Evolutionary conservation across 2,888 invertebrate genomes (phyloP).

Genomic region (Ochropacha duplaris): DNA sequence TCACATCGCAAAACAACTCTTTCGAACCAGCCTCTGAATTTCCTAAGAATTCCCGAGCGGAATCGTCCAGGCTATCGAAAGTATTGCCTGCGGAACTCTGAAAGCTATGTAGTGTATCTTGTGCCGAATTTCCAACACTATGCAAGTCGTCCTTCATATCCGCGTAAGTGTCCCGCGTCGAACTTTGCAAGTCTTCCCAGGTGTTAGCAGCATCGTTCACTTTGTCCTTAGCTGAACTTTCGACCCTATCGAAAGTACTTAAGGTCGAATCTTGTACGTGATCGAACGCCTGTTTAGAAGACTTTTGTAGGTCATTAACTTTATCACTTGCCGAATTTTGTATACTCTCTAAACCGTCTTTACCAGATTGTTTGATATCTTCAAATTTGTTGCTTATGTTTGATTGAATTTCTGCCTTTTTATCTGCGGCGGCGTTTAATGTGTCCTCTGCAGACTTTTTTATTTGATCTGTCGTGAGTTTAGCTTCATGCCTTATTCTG

Average conservation of each 20-base stretch:
- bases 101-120: conserved; percentile 74
- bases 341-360: conserved; percentile 49
- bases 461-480: conserved; percentile 71
- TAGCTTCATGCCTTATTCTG: conserved; percentile 72
- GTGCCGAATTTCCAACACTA: conserved; percentile 67
- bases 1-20: conserved; percentile 63
- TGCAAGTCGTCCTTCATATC: conserved; percentile 68
- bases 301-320: conserved; percentile 51
- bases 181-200: conserved; percentile 73
- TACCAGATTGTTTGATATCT: conserved; percentile 39
- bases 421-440: conserved; percentile 60
- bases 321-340: conserved; percentile 47
- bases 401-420: conserved; percentile 56
- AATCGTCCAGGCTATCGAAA: conserved; percentile 75
- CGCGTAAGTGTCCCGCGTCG: conserved; percentile 71
- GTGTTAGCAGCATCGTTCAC: conserved; percentile 62
- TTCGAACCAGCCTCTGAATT: conserved; percentile 55
- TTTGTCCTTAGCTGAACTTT: conserved; percentile 76
- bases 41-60: conserved; percentile 57
- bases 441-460: conserved; percentile 69
- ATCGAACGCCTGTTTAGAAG: conserved; percentile 64
- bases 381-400: conserved; percentile 47
- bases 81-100: conserved; percentile 78
- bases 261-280: conserved; percentile 72
- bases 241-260: conserved; percentile 74